Percentiles rank a stretch among this genome's conserved stretches.
Conservation (phyloP, 2,797 vertebrate species). For the Adelosebastes latens region DNA sequence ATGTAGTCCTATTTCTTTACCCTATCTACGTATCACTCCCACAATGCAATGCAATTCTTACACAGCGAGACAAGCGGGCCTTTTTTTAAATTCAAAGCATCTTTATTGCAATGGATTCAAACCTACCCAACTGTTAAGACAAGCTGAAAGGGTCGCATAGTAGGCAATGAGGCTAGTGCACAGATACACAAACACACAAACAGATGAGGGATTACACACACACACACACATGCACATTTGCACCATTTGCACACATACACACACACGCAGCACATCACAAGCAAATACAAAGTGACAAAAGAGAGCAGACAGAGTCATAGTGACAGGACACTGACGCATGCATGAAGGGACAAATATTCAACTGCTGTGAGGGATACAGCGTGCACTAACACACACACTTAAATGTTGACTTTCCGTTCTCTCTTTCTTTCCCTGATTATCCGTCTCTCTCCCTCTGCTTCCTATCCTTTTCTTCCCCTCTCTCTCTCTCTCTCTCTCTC, state of each 20-base stretch:
- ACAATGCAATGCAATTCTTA: conserved; percentile 13
- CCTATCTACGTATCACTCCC: background rate
- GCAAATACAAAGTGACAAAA: conserved; percentile 71
- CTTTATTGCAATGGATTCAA: conserved; percentile 1
- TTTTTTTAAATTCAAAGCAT: conserved; percentile 13
- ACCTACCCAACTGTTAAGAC: conserved; percentile 8
- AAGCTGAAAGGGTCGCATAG: conserved; percentile 22
- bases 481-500: conserved; percentile 31
- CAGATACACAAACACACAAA: conserved; percentile 1
- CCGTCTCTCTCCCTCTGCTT: conserved; percentile 37
- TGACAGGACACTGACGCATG: conserved; percentile 66
- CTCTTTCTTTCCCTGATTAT: conserved; percentile 33
- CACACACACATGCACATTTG: background rate
- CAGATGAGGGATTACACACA: conserved; percentile 31
- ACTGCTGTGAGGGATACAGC: conserved; percentile 54
- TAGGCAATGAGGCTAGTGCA: background rate
- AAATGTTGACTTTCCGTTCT: conserved; percentile 27
- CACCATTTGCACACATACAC: background rate
- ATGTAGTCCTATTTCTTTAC: background rate
- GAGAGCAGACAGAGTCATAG: conserved; percentile 56
- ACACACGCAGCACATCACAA: conserved; percentile 28
- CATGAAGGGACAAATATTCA: conserved; percentile 58
- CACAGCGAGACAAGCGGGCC: background rate
- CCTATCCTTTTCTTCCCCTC: conserved; percentile 29
- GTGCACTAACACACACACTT: conserved; percentile 4